phyloP scores from a whole-genome alignment of 2,797 vertebrate species.

The Saxicola maurus region DNA sequence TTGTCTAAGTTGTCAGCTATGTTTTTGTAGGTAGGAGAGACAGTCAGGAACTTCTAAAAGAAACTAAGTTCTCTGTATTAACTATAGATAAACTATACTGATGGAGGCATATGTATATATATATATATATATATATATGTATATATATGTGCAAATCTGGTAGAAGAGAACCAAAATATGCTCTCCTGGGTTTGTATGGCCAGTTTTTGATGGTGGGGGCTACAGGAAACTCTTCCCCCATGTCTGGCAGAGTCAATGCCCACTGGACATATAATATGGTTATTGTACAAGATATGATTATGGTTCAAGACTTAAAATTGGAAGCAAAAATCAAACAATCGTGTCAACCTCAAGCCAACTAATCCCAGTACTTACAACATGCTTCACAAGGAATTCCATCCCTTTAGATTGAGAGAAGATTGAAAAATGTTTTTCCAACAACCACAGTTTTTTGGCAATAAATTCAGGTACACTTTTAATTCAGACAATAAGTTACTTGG shows the following conservation, averaged over 20 bases:
- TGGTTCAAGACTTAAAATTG: not conserved
- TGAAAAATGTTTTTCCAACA: not conserved
- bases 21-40: not conserved
- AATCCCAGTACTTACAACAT: not conserved
- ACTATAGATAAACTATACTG: not conserved
- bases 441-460: not conserved
- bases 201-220: not conserved
- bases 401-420: not conserved
- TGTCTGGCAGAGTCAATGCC: not conserved
- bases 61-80: not conserved
- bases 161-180: not conserved
- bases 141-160: not conserved
- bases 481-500: not conserved
- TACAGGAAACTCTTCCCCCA: not conserved
- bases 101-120: not conserved
- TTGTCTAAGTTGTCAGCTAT: not conserved
- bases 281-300: not conserved
- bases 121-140: too few species aligned
- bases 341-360: not conserved
- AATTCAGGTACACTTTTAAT: not conserved
- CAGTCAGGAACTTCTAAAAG: not conserved
- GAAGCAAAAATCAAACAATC: not conserved
- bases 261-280: too few species aligned
- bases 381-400: not conserved
- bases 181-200: not conserved